Evolutionary conservation across 2,888 invertebrate species (phyloP), one percentile per base, ranked within the genome.

Genomic region (Synergus laeviventris): DNA sequence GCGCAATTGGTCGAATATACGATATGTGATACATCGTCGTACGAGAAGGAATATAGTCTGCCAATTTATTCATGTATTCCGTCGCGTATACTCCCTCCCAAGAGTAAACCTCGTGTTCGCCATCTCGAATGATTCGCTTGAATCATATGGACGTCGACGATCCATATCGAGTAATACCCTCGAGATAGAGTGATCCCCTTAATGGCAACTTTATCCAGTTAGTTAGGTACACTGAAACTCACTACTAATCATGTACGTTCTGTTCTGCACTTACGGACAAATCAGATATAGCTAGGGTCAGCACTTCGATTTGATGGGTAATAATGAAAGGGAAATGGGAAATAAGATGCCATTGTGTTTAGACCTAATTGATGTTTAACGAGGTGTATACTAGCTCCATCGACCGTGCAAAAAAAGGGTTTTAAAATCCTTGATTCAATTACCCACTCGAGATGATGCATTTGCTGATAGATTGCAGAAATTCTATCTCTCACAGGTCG

Each of bases 11-110:
- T 36, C 16, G 18, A 45, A 12, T 45, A 78, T 75, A 78, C 78
- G 75, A 79, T 79, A 78, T 76, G 66, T 73, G 78, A 81, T 81
- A 77, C 77, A 80, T 80, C 73, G 78, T 73, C 64, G 24, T 73
- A 66, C 73, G 60, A 59, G 76, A 77, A 79, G 78, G 77, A 77
- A 73, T 77, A 78, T 77, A 62, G 74, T 78, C 76, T 79, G 81
- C 78, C 79, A 79, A 81, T 81, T 79, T 79, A 81, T 81, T 79
- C 81, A 81, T 81, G 79, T 81, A 81, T 79, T 79, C 81, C 75
- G 76, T 77, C 78, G 76, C 75, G 81, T 45, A 70, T 81, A 79
- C 78, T 81, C 77, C 74, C 78, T 81, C 81, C 77, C 79, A 74
- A 79, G 81, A 78, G 78, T 74, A 81, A 81, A 81, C 81, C 79